Percentiles rank a stretch among this genome's conserved stretches.
These are phyloP conservation scores for Pollenia labialis DNA, from an alignment of 2,888 invertebrate species.

Conservation along the genomic window DNA sequence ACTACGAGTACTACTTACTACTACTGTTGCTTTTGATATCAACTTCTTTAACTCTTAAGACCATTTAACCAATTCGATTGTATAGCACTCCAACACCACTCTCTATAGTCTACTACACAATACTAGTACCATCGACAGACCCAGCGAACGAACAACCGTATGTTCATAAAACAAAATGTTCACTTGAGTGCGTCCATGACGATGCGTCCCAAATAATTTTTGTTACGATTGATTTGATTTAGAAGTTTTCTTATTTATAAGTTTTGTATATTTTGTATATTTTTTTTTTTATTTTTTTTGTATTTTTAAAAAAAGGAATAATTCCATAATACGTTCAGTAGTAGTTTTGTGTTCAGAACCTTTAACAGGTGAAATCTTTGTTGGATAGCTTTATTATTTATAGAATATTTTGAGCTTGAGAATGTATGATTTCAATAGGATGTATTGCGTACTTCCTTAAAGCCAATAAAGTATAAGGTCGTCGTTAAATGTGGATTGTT, in stretches of 20 bases:
- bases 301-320: conserved; percentile 51
- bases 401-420: no score
- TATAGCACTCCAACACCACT: conserved; percentile 53
- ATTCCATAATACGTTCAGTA: conserved; percentile 24
- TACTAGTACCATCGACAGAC: background rate
- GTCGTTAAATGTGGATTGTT: no score
- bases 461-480: no score
- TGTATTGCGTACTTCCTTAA: no score
- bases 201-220: conserved; percentile 70
- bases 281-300: conserved; percentile 15
- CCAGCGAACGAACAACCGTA: conserved; percentile 11
- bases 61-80: conserved; percentile 54
- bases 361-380: conserved; percentile 3
- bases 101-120: background rate
- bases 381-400: background rate
- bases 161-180: conserved; percentile 62
- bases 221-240: conserved; percentile 71
- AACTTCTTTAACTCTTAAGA: conserved; percentile 58
- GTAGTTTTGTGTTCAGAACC: conserved; percentile 31
- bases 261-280: background rate
- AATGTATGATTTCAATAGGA: no score
- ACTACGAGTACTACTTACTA: conserved; percentile 42
- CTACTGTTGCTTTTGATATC: conserved; percentile 34
- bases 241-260: conserved; percentile 63
- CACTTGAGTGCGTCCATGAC: conserved; percentile 69